phyloP scores from a whole-genome alignment of 1,140 invertebrate genomes.

The Rhagoletis zephyria region DNA sequence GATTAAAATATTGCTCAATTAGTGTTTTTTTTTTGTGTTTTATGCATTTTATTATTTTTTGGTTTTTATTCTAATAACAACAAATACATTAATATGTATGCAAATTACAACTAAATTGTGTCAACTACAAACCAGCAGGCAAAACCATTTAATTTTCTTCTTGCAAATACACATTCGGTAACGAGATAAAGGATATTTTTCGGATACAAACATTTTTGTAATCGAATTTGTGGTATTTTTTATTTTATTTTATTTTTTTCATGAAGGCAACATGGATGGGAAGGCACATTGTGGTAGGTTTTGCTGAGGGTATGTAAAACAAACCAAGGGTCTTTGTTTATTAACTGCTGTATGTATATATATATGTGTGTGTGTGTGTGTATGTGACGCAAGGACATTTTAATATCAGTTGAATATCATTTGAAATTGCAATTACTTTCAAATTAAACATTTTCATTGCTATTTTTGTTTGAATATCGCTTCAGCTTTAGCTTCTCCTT shows the following conservation, averaged over 20 bases:
- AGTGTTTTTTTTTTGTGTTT: slow-evolving; percentile 21
- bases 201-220: background rate
- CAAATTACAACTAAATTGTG: slow-evolving; percentile 48
- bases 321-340: too few species aligned
- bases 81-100: slow-evolving; percentile 52
- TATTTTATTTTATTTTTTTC: background rate
- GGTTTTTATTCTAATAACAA: slow-evolving; percentile 43
- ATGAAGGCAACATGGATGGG: slow-evolving; percentile 40
- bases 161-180: too few species aligned
- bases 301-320: background rate
- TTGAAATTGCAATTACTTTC: background rate
- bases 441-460: background rate
- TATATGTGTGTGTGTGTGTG: background rate
- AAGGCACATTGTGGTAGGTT: background rate
- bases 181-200: too few species aligned
- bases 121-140: slow-evolving; percentile 48
- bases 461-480: background rate
- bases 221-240: background rate
- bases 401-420: slow-evolving; percentile 24
- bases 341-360: background rate
- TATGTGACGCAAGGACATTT: background rate
- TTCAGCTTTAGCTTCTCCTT: too few species aligned
- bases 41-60: slow-evolving; percentile 50
- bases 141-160: background rate
- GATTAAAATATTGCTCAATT: background rate